Base-by-base conservation (phyloP, 2,113 vertebrate species). In the Meles meles region DNA sequence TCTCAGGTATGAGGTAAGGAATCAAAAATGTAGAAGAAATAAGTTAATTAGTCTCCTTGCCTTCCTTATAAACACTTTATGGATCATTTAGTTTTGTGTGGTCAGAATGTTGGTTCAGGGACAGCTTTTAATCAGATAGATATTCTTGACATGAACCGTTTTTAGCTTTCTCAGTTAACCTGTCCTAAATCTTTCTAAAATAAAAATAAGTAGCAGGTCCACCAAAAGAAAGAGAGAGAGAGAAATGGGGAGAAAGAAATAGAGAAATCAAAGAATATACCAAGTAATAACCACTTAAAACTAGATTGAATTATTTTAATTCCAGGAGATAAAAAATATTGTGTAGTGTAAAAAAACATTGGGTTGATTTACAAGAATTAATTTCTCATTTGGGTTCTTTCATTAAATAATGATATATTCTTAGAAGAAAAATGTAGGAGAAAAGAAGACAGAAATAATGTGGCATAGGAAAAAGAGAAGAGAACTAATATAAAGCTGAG, bases 71-170 rank as follows among this genome's bases (percentile, higher is more conserved):
- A 77, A 84, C 2, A 81, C 2, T 93, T 81, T 74, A 21, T 90
- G 25, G 31, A 76, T 90, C 90, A 90, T 59, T 61, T 96, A 82
- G 15, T 91, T 96, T 91, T 71, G 21, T 79, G 15, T 77, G 18
- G 52, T 92, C 23, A 71, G 71, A 96, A 31, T 93, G 17, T 15
- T 95, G 39, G n/a, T 59, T 84, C 74, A 97, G 34, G n/a, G 34
- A 76, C 61, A 93, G 37, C 77, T 97, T 94, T 80, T 74, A 88
- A 88, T 55, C 37, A 97, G 76, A 81, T 93, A 91, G 65, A 37
- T 89, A 90, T 95, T 93, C 76, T 95, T n/a, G 47, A 17, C 31
- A 23, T 80, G 42, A 20, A 39, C 80, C n/a, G 21, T 71, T 85
- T 95, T 90, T 57, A 79, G 21, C 55, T 96, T 76, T 92, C 72